Evolutionary conservation across 2,113 vertebrate species (phyloP).

Genomic region (Eurystomus gularis): DNA sequence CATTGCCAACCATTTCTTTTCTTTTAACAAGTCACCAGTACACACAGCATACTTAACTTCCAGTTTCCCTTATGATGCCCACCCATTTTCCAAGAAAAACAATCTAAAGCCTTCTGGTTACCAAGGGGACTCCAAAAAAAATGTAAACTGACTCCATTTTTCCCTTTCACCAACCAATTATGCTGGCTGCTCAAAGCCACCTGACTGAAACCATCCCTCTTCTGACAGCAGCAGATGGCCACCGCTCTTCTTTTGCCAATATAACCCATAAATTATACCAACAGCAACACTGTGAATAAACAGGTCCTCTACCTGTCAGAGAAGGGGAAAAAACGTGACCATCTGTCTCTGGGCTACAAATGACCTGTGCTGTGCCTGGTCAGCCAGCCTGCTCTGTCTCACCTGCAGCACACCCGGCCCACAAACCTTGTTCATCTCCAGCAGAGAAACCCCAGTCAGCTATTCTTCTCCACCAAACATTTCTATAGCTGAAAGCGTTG

Average conservation of each 20-base stretch:
- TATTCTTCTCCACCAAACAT: not conserved
- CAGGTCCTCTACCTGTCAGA: not conserved
- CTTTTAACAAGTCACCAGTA: not conserved
- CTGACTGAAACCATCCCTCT: not conserved
- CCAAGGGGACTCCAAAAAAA: not conserved
- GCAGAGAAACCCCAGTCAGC: not conserved
- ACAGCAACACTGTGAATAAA: not conserved
- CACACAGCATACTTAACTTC: not conserved
- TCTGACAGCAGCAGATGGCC: not conserved
- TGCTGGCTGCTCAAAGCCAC: not conserved
- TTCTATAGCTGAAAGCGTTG: not conserved
- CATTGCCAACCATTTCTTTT: not conserved
- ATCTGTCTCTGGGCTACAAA: not conserved
- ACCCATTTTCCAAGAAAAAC: not conserved
- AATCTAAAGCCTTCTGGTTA: not conserved
- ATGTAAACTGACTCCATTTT: not conserved
- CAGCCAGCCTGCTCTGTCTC: not conserved
- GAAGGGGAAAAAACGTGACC: not conserved
- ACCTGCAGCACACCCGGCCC: not conserved
- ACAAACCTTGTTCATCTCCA: not conserved
- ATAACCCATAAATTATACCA: not conserved
- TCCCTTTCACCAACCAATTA: not conserved
- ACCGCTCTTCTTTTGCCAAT: not conserved
- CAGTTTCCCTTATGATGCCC: not conserved
- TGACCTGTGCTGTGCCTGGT: not conserved